Percentiles rank a stretch among this genome's conserved stretches.
phyloP scores from a whole-genome alignment of 2,113 vertebrate species.

The Gnathonemus longibarbis region DNA sequence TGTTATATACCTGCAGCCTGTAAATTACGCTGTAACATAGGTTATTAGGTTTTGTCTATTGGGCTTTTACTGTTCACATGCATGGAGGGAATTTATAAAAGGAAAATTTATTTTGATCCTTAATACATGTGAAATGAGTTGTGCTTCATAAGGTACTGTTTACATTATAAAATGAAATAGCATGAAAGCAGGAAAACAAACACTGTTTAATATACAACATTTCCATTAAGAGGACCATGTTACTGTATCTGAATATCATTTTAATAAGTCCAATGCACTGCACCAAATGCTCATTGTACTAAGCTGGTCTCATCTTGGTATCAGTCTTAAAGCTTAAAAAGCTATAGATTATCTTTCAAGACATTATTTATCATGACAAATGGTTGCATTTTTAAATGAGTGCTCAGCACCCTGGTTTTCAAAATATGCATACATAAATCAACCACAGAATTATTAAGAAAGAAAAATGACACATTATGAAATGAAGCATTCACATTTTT shows the following conservation, averaged over 20 bases:
- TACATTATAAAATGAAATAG: not conserved
- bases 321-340: conserved; percentile 32
- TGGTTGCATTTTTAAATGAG: conserved; percentile 32
- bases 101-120: conserved; percentile 22
- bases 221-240: conserved; percentile 21
- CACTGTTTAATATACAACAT: not conserved
- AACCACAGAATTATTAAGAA: conserved; percentile 9
- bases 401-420: conserved; percentile 57
- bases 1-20: not conserved
- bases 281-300: conserved; percentile 23
- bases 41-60: not conserved
- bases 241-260: conserved; percentile 23
- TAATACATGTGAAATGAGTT: conserved; percentile 22
- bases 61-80: not conserved
- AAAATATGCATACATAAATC: conserved; percentile 24
- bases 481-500: not conserved
- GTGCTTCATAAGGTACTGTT: conserved; percentile 5
- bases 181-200: not conserved
- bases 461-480: not conserved
- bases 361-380: conserved; percentile 31
- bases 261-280: conserved; percentile 26
- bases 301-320: conserved; percentile 28
- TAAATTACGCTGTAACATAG: not conserved
- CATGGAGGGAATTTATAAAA: not conserved
- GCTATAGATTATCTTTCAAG: conserved; percentile 31